Conservation (phyloP, 2,888 invertebrate genomes). For the Apomyelois bistriatella region DNA sequence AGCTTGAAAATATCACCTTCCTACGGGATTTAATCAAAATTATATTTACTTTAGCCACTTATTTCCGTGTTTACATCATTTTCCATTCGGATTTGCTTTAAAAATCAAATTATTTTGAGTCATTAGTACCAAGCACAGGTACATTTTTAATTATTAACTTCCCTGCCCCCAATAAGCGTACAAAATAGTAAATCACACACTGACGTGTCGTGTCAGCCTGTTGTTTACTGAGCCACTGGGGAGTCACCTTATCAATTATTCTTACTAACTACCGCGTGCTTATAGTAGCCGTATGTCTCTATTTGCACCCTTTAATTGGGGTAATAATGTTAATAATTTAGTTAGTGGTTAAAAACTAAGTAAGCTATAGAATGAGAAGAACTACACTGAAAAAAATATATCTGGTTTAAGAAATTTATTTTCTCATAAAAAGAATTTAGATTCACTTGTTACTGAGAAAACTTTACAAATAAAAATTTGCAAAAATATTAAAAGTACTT, state of each 20-base stretch:
- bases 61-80: too few species aligned
- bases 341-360: constrained; percentile 14
- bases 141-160: not conserved
- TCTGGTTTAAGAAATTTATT: too few species aligned
- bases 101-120: not conserved
- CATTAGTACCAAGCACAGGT: not conserved
- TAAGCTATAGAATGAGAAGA: not conserved
- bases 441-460: too few species aligned
- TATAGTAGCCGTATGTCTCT: constrained; percentile 39
- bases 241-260: constrained; percentile 45
- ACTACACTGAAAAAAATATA: too few species aligned
- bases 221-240: constrained; percentile 20
- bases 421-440: too few species aligned
- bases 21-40: too few species aligned
- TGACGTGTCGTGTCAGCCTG: constrained; percentile 1
- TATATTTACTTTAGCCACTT: too few species aligned
- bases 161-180: not conserved
- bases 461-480: too few species aligned
- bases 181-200: constrained; percentile 15
- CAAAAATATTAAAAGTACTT: too few species aligned
- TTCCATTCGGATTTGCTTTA: too few species aligned
- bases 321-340: constrained; percentile 33
- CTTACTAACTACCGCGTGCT: constrained; percentile 29
- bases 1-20: too few species aligned
- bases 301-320: constrained; percentile 52